These are phyloP conservation scores for Oncorhynchus keta DNA, from an alignment of 2,113 vertebrate genomes.

Conservation along the genomic window DNA sequence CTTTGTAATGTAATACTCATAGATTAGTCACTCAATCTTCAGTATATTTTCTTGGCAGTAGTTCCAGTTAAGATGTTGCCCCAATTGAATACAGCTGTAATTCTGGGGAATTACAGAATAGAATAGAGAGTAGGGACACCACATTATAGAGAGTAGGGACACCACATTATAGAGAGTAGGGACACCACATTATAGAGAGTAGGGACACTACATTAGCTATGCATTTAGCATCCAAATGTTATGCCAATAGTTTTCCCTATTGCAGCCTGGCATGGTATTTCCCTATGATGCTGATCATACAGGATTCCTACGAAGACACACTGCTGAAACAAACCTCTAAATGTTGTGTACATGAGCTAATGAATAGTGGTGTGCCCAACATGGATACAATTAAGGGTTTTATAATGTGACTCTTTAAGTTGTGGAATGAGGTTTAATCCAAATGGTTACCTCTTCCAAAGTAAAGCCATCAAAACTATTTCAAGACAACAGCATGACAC, in stretches of 20 bases:
- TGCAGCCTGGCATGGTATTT: background rate
- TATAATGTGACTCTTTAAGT: background rate
- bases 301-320: background rate
- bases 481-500: background rate
- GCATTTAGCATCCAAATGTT: background rate
- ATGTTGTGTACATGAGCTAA: background rate
- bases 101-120: slow-evolving; percentile 53
- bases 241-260: no score
- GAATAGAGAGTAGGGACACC: slow-evolving; percentile 6
- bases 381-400: no score
- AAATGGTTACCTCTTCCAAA: no score
- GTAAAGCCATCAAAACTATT: slow-evolving; percentile 27
- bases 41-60: slow-evolving; percentile 40
- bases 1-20: background rate
- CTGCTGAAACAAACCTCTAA: background rate
- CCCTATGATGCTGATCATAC: background rate
- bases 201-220: background rate
- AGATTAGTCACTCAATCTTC: slow-evolving; percentile 51
- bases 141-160: background rate
- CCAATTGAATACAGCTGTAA: slow-evolving; percentile 58
- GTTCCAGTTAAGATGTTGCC: slow-evolving; percentile 47
- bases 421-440: slow-evolving; percentile 9
- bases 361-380: background rate
- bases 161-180: background rate
- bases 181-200: background rate